Evolutionary conservation across 2,888 invertebrate species (phyloP).

Genomic region (Lasioglossum zephyrum): DNA sequence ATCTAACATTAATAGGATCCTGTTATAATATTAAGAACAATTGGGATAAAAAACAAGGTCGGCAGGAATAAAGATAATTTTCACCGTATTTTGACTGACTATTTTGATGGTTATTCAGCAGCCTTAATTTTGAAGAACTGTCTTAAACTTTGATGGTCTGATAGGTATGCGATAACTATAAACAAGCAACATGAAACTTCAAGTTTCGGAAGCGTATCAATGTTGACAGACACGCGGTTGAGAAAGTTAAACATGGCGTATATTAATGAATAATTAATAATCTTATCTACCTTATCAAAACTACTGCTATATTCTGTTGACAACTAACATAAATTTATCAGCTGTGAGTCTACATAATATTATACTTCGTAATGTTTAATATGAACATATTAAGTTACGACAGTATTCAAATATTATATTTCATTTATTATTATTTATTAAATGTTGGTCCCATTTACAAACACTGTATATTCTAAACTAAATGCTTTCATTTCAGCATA

Average conservation of each 20-base stretch:
- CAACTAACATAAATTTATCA: background rate
- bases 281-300: background rate
- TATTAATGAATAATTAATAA: background rate
- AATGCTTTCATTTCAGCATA: background rate
- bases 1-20: background rate
- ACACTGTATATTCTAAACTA: too few species aligned
- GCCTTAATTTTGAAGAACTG: background rate
- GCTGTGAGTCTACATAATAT: background rate
- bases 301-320: background rate
- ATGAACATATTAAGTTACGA: background rate
- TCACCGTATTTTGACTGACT: background rate
- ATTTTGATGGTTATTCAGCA: too few species aligned
- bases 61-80: background rate
- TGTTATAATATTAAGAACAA: background rate
- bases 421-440: too few species aligned
- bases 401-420: background rate
- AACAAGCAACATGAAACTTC: background rate
- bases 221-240: background rate
- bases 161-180: background rate
- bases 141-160: background rate
- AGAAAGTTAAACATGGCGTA: background rate
- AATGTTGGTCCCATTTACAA: too few species aligned
- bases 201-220: constrained; percentile 1
- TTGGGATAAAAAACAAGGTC: background rate
- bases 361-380: background rate